phyloP scores from a whole-genome alignment of 2,888 invertebrate genomes.

The Pogonocherus hispidulus region DNA sequence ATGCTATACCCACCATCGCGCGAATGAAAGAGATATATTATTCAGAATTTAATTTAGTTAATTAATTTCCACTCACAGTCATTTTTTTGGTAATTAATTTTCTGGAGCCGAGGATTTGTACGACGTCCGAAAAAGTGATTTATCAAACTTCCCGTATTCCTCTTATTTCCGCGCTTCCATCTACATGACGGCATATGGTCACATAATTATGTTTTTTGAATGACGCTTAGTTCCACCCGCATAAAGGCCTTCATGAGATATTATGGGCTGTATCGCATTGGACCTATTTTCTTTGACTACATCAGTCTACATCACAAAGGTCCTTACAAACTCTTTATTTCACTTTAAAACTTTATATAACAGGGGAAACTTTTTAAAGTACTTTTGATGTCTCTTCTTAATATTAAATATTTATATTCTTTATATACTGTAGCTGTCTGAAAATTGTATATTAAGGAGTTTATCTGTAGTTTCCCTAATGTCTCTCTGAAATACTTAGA shows the following conservation, averaged over 20 bases:
- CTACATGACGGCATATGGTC: conserved; percentile 19
- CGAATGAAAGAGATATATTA: not conserved
- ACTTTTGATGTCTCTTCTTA: not conserved
- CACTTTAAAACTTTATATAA: not conserved
- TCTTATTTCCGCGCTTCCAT: conserved; percentile 10
- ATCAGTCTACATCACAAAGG: not conserved
- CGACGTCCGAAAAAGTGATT: conserved; percentile 11
- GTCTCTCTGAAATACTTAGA: no score
- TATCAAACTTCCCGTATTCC: conserved; percentile 8
- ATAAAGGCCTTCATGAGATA: conserved; percentile 8
- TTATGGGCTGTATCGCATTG: not conserved
- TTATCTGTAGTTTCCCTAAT: no score
- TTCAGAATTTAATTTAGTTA: conserved; percentile 11
- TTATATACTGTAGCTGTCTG: not conserved
- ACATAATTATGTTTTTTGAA: conserved; percentile 27
- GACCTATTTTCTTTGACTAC: not conserved
- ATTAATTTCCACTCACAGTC: conserved; percentile 6
- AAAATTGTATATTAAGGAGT: no score
- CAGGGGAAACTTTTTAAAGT: not conserved
- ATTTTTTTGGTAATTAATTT: conserved; percentile 14
- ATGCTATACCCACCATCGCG: no score
- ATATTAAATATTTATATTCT: not conserved
- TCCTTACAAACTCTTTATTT: not conserved
- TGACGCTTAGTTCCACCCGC: conserved; percentile 5
- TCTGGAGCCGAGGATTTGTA: not conserved